Base-by-base conservation (phyloP, 2,888 invertebrate genomes). In the Entomobrya multifasciata region DNA sequence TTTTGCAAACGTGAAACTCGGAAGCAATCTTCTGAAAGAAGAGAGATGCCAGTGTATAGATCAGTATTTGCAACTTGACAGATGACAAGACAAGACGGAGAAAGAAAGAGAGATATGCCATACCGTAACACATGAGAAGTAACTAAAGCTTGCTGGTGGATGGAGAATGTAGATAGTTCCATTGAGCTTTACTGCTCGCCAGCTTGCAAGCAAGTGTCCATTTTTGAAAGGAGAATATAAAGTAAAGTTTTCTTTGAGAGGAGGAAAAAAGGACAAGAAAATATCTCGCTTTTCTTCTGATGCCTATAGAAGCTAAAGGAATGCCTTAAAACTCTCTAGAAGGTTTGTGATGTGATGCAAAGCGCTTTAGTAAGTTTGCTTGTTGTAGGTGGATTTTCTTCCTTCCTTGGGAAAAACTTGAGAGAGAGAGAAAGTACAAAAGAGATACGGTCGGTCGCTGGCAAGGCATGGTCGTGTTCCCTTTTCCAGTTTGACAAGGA, bases 61-160 rank as follows among this genome's bases (percentile, higher is more conserved):
- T 79, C 60, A 78, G 77, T 85, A 85, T 85, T 85, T 85, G 84
- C 85, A 74, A 27, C 62, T 86, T 86, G 86, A 86, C 86, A 86
- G 86, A 86, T 86, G 86, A 86, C 80, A 86, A 25, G 85, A 79
- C 70, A 85, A 49, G 44, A 49, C 6, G 17, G 47, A 65, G 55
- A 17, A 8, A 62, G 25, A 44, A 77, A 77, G 60, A 80, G 67
- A 36, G 65, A 11, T n/a, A 10, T 13, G 1, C 25, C 62, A n/a
- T n/a, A n/a, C 1, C 11, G 62, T 62, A 62, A 4, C 10, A 17
- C 11, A 52, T 11, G 36, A 25, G 55, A 55, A n/a, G n/a, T n/a
- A n/a, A n/a, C n/a, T n/a, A n/a, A n/a, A n/a, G n/a, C n/a, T n/a
- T n/a, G n/a, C n/a, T n/a, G n/a, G n/a, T n/a, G n/a, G n/a, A n/a